phyloP scores from a whole-genome alignment of 2,113 vertebrate genomes.

The Psilopsiagon aymara region DNA sequence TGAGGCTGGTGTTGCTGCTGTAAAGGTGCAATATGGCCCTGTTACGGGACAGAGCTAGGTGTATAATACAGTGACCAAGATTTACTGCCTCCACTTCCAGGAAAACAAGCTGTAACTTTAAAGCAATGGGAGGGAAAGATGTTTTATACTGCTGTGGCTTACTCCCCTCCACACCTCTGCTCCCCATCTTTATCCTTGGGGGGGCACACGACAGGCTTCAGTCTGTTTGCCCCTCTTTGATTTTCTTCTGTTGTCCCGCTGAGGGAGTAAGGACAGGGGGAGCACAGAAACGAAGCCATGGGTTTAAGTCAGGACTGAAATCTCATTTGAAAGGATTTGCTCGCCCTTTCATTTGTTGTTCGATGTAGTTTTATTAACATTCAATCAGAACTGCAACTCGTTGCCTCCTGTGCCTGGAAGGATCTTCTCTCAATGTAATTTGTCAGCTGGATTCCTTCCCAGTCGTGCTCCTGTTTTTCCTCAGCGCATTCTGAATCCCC shows the following conservation, averaged over 20 bases:
- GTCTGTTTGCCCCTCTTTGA: background rate
- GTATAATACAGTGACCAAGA: accelerated
- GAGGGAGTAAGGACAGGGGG: background rate
- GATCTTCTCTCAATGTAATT: conserved; percentile 7
- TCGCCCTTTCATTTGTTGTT: conserved; percentile 1
- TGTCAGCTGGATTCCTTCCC: conserved; percentile 26
- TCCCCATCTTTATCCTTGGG: background rate
- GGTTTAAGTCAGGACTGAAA: conserved; percentile 27
- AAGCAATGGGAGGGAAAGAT: background rate
- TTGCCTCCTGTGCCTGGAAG: background rate
- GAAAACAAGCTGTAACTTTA: background rate
- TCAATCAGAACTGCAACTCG: conserved; percentile 29
- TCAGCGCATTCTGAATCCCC: background rate
- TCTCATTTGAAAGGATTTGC: conserved; percentile 49
- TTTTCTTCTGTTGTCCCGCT: background rate
- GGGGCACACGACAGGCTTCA: background rate
- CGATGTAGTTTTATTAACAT: conserved; percentile 45
- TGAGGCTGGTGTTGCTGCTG: background rate
- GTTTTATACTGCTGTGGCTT: background rate
- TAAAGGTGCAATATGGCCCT: background rate
- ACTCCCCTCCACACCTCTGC: background rate
- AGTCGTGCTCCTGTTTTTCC: background rate
- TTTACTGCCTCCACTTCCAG: background rate
- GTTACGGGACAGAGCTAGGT: background rate
- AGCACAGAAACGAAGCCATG: background rate